phyloP scores from a whole-genome alignment of 2,113 vertebrate species.

The Pterocles gutturalis region DNA sequence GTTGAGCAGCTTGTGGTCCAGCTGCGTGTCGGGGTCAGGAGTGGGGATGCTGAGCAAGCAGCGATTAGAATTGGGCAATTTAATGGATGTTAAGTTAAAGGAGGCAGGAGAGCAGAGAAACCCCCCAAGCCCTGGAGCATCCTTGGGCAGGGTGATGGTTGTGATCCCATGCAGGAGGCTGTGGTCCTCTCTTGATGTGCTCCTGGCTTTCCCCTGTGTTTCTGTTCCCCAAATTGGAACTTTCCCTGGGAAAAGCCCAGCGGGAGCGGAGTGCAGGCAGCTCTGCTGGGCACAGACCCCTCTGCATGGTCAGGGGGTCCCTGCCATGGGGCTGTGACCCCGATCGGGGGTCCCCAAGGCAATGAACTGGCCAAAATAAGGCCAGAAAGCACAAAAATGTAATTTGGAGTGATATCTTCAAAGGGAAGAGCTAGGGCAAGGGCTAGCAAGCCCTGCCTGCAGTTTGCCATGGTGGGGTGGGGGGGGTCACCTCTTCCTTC shows the following conservation, averaged over 20 bases:
- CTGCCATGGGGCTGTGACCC: background rate
- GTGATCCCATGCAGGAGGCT: rapidly evolving
- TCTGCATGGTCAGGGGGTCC: background rate
- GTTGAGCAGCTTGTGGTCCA: rapidly evolving
- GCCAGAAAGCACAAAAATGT: background rate
- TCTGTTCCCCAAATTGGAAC: rapidly evolving
- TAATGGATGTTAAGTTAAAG: background rate
- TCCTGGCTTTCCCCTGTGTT: background rate
- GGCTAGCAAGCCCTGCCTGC: background rate
- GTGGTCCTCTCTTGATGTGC: background rate
- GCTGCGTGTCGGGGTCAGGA: no score
- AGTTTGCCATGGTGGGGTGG: background rate
- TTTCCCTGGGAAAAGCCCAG: background rate
- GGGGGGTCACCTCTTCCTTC: background rate
- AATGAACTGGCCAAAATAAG: background rate
- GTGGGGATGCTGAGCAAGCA: rapidly evolving
- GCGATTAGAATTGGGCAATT: background rate
- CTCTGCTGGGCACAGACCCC: rapidly evolving
- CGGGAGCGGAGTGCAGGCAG: background rate
- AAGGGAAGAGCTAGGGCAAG: background rate
- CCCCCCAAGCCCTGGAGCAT: rapidly evolving
- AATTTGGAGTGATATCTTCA: background rate
- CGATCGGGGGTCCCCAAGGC: rapidly evolving
- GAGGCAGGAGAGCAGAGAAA: background rate
- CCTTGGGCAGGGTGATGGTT: background rate